Percentiles rank a stretch among this genome's conserved stretches.
phyloP scores from a whole-genome alignment of 2,797 vertebrate genomes.

The Coreius guichenoti region DNA sequence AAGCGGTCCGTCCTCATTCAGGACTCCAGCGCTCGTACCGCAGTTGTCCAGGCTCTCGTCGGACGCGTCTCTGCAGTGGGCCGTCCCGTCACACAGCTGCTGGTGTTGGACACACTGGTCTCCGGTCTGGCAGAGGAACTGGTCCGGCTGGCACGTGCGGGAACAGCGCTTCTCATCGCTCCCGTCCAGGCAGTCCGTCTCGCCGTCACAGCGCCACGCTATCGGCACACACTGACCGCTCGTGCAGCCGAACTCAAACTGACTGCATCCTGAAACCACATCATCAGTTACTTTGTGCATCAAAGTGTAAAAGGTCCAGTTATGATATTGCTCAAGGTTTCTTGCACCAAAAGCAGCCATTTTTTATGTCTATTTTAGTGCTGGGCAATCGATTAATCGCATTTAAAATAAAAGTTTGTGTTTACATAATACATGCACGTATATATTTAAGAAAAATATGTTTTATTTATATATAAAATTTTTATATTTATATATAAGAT shows the following conservation, averaged over 20 bases:
- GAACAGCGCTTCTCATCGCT: slow-evolving; percentile 84
- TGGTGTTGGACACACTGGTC: slow-evolving; percentile 79
- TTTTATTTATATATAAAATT: too few relatives aligned
- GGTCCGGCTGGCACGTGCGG: slow-evolving; percentile 71
- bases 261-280: slow-evolving; percentile 72
- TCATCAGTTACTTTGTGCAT: neutral
- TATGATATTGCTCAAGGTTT: too few relatives aligned
- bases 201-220: slow-evolving; percentile 87
- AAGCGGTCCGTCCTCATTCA: neutral
- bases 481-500: too few relatives aligned
- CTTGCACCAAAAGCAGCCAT: too few relatives aligned
- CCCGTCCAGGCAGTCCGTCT: slow-evolving; percentile 85
- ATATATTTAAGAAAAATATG: too few relatives aligned
- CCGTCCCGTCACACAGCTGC: slow-evolving; percentile 83
- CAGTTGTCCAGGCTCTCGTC: slow-evolving; percentile 85
- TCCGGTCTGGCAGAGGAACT: slow-evolving; percentile 74
- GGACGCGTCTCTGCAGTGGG: slow-evolving; percentile 84
- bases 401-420: too few relatives aligned
- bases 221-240: slow-evolving; percentile 82
- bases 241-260: slow-evolving; percentile 79
- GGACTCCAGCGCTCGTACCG: slow-evolving; percentile 69
- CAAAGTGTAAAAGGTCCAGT: too few relatives aligned
- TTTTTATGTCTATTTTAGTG: too few relatives aligned
- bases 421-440: too few relatives aligned
- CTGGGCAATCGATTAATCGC: too few relatives aligned